These are phyloP conservation scores for Penaeus indicus DNA, from an alignment of 1,140 invertebrate species.

Conservation along the genomic window DNA sequence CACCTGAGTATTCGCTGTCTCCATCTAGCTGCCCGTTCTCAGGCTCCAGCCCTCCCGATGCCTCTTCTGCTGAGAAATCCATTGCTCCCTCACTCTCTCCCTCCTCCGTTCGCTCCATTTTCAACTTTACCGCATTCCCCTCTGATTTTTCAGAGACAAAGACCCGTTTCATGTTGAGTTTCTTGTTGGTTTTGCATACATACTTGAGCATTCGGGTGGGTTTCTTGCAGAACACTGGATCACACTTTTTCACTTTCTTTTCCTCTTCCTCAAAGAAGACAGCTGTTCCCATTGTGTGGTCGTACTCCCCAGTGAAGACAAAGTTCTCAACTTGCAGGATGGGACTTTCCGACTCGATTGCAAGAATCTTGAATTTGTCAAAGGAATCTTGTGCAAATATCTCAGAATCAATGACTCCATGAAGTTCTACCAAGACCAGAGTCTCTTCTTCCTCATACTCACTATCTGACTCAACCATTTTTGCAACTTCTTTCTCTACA, in stretches of 20 bases:
- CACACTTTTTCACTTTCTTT: constrained; percentile 48
- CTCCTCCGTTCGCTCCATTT: neutral
- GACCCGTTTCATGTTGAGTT: constrained; percentile 56
- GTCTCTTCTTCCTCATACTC: constrained; percentile 60
- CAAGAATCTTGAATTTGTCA: constrained; percentile 55
- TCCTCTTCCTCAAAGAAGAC: constrained; percentile 60
- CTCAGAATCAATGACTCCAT: constrained; percentile 61
- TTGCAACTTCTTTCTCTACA: neutral
- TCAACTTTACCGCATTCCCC: neutral
- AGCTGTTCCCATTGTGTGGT: constrained; percentile 59
- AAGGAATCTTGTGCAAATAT: constrained; percentile 59
- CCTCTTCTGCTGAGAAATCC: too few relatives aligned
- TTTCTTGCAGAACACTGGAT: constrained; percentile 60
- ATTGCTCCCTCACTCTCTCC: too few relatives aligned
- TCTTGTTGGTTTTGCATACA: constrained; percentile 52
- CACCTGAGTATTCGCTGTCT: too few relatives aligned
- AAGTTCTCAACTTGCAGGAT: constrained; percentile 60
- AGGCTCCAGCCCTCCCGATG: too few relatives aligned
- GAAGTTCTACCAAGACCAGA: constrained; percentile 53
- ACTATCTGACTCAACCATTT: constrained; percentile 42
- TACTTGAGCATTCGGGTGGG: constrained; percentile 54
- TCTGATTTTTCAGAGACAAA: constrained; percentile 52
- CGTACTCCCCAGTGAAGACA: constrained; percentile 56
- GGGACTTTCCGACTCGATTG: constrained; percentile 53
- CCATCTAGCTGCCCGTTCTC: too few relatives aligned